Evolutionary conservation across 2,888 invertebrate genomes (phyloP).

Genomic region (Liposcelis brunnea): DNA sequence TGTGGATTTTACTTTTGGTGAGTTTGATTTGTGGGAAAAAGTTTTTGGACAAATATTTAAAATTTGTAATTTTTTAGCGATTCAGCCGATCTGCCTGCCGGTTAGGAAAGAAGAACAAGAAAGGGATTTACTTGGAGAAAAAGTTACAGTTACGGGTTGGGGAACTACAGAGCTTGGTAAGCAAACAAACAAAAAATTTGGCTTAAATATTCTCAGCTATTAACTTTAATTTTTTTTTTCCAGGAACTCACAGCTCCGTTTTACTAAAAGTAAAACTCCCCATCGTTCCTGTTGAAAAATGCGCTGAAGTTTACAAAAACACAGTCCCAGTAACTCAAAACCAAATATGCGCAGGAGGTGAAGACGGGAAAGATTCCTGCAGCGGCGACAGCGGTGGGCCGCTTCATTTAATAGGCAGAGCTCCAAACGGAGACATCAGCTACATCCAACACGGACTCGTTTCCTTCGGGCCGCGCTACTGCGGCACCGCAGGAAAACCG

Average conservation of each 20-base stretch:
- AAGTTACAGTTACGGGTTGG: conserved; percentile 11
- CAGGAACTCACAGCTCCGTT: conserved; percentile 8
- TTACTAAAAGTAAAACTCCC: conserved; percentile 13
- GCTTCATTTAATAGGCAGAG: conserved; percentile 12
- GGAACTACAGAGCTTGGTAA: conserved; percentile 10
- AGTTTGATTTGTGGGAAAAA: no score
- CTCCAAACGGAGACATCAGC: conserved; percentile 2
- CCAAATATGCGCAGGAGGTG: conserved; percentile 13
- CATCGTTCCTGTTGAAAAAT: conserved; percentile 12
- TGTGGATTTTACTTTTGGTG: no score
- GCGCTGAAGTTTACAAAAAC: conserved; percentile 14
- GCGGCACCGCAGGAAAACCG: conserved; percentile 16
- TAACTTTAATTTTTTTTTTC: neutral
- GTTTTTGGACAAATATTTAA: no score
- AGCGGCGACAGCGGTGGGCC: conserved; percentile 16
- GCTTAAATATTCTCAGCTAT: no score
- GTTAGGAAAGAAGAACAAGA: conserved; percentile 7
- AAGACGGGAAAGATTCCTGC: conserved; percentile 11
- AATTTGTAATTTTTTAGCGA: conserved; percentile 1
- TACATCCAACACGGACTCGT: conserved; percentile 17
- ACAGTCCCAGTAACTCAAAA: conserved; percentile 12
- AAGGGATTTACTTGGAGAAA: conserved; percentile 4
- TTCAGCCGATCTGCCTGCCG: conserved; percentile 14
- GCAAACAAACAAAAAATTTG: neutral
- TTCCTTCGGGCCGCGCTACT: conserved; percentile 16